Evolutionary conservation across 2,797 vertebrate species (phyloP).

Genomic region (Syndactyla subalaris): DNA sequence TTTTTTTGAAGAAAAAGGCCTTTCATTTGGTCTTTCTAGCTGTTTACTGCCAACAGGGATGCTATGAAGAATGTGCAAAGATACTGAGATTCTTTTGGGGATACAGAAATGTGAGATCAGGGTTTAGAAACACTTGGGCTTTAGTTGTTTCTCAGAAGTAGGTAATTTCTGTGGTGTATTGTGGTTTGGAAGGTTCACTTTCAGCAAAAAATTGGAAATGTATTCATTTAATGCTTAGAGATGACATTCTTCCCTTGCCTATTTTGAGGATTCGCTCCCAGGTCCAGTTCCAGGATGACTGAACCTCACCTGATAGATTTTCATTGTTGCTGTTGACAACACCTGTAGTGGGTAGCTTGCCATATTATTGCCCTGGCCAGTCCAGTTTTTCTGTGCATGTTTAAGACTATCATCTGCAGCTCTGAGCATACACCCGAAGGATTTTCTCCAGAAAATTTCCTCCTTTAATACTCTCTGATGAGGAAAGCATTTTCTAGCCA

Average conservation of each 20-base stretch:
- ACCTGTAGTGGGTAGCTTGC: not conserved
- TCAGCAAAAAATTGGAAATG: not conserved
- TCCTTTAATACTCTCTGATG: not conserved
- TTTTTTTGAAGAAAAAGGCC: not conserved
- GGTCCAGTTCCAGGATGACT: not conserved
- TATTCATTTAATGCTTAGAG: not conserved
- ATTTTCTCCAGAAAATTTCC: slow-evolving; percentile 6
- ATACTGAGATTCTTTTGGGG: not conserved
- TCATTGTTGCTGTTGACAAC: not conserved
- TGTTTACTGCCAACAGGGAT: not conserved
- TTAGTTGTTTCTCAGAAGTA: not conserved
- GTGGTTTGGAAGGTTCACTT: not conserved
- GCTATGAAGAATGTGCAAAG: not conserved
- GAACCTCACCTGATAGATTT: not conserved
- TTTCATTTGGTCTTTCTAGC: not conserved
- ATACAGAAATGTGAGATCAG: not conserved
- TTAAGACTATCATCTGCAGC: not conserved
- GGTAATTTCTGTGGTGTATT: not conserved
- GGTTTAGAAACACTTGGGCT: not conserved
- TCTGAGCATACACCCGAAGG: not conserved
- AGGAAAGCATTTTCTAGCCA: not conserved
- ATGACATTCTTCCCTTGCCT: not conserved
- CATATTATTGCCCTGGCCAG: not conserved
- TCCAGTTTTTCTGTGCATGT: not conserved
- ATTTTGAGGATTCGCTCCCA: not conserved